These are phyloP conservation scores for Phymorhynchus buccinoides DNA, from an alignment of 1,140 invertebrate species.

Conservation along the genomic window DNA sequence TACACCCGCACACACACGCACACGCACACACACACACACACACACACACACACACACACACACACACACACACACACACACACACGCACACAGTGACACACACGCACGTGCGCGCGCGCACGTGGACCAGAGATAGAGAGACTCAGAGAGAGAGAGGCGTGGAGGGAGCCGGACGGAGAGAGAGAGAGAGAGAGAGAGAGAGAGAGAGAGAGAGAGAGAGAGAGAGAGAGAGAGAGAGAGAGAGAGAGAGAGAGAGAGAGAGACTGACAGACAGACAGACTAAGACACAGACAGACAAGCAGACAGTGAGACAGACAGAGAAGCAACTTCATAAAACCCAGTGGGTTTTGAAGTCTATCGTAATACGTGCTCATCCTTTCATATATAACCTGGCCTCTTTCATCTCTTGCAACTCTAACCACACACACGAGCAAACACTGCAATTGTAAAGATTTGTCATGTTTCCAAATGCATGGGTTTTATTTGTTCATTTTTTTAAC, in stretches of 20 bases:
- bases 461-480: too few relatives aligned
- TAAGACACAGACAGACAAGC: constrained; percentile 17
- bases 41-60: neutral
- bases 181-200: neutral
- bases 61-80: neutral
- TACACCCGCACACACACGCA: neutral
- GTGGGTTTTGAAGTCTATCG: neutral
- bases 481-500: too few relatives aligned
- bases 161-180: neutral
- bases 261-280: constrained; percentile 25
- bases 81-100: neutral
- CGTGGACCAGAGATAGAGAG: neutral
- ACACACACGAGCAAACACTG: neutral
- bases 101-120: too few relatives aligned
- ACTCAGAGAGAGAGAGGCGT: neutral
- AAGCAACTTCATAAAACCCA: neutral
- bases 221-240: neutral
- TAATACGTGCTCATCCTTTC: neutral
- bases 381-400: neutral
- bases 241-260: constrained; percentile 17
- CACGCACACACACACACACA: neutral
- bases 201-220: neutral
- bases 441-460: too few relatives aligned
- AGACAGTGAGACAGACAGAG: constrained; percentile 12
- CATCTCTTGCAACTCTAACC: neutral